These are phyloP conservation scores for Morone chrysops DNA, from an alignment of 2,113 vertebrate species.

Conservation along the genomic window DNA sequence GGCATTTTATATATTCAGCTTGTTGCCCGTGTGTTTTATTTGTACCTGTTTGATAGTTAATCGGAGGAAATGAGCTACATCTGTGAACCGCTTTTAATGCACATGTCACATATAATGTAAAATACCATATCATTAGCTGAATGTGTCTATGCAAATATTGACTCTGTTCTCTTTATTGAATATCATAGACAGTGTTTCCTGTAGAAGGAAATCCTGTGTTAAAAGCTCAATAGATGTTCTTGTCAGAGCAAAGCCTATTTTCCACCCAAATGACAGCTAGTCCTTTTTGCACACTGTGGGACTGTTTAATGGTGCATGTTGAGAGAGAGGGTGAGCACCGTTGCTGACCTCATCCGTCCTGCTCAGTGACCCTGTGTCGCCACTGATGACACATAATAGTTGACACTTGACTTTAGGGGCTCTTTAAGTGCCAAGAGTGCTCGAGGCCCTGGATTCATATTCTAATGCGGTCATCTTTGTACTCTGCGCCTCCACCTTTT, in stretches of 20 bases:
- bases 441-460: slow-evolving; percentile 69
- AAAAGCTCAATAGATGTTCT: slow-evolving; percentile 42
- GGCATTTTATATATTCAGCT: slow-evolving; percentile 70
- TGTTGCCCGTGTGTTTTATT: slow-evolving; percentile 68
- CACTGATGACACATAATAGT: slow-evolving; percentile 79
- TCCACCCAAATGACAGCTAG: slow-evolving; percentile 69
- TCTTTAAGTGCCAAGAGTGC: slow-evolving; percentile 76
- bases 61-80: slow-evolving; percentile 69
- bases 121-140: slow-evolving; percentile 62
- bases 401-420: slow-evolving; percentile 80
- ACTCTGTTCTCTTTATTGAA: slow-evolving; percentile 61
- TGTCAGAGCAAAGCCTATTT: slow-evolving; percentile 52
- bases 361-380: slow-evolving; percentile 78
- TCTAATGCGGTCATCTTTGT: slow-evolving; percentile 73
- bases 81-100: slow-evolving; percentile 53
- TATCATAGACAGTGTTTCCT: slow-evolving; percentile 31
- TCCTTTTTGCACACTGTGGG: slow-evolving; percentile 65
- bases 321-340: slow-evolving; percentile 64
- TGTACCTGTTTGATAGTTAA: slow-evolving; percentile 74
- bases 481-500: slow-evolving; percentile 59
- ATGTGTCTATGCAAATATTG: slow-evolving; percentile 68
- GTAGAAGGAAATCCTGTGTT: slow-evolving; percentile 30
- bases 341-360: slow-evolving; percentile 72
- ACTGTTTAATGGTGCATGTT: slow-evolving; percentile 79
- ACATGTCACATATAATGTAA: slow-evolving; percentile 62